Percentiles rank a stretch among this genome's conserved stretches.
Evolutionary conservation across 2,888 invertebrate species (phyloP).

Genomic region (Malacosoma neustria): DNA sequence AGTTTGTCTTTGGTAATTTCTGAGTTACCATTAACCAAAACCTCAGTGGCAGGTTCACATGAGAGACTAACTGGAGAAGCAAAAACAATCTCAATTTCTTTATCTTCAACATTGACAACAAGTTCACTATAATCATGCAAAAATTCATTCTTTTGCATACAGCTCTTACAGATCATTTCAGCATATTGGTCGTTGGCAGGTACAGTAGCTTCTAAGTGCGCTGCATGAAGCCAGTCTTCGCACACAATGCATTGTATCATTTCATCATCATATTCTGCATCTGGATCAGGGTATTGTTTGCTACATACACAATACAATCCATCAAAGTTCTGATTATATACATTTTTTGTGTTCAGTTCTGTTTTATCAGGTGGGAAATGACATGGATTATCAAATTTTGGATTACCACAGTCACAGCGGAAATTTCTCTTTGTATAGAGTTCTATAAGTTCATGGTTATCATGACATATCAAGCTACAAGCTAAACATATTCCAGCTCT

Average conservation of each 20-base stretch:
- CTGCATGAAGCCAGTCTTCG: conserved; percentile 97
- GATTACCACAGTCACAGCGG: conserved; percentile 95
- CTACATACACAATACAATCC: conserved; percentile 94
- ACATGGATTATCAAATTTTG: conserved; percentile 81
- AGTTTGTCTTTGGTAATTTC: conserved; percentile 9
- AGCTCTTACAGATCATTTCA: conserved; percentile 89
- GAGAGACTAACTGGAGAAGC: conserved; percentile 12
- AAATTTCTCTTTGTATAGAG: conserved; percentile 97
- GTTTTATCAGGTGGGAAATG: conserved; percentile 78
- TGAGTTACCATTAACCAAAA: conserved; percentile 1
- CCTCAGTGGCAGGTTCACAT: conserved; percentile 4
- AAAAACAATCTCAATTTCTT: conserved; percentile 29
- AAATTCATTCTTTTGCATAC: conserved; percentile 85
- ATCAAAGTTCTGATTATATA: conserved; percentile 95
- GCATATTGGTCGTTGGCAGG: conserved; percentile 77
- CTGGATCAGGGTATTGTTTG: conserved; percentile 96
- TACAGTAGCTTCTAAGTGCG: conserved; percentile 79
- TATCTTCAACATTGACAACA: conserved; percentile 41
- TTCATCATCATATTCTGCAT: conserved; percentile 85
- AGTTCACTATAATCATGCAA: conserved; percentile 80
- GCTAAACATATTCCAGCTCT: conserved; percentile 94
- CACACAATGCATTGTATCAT: conserved; percentile 98
- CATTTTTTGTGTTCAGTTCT: conserved; percentile 80
- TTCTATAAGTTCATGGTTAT: conserved; percentile 95
- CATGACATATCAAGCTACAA: conserved; percentile 95